Evolutionary conservation across 2,888 invertebrate species (phyloP).

Genomic region (Stictocephala bisonia): DNA sequence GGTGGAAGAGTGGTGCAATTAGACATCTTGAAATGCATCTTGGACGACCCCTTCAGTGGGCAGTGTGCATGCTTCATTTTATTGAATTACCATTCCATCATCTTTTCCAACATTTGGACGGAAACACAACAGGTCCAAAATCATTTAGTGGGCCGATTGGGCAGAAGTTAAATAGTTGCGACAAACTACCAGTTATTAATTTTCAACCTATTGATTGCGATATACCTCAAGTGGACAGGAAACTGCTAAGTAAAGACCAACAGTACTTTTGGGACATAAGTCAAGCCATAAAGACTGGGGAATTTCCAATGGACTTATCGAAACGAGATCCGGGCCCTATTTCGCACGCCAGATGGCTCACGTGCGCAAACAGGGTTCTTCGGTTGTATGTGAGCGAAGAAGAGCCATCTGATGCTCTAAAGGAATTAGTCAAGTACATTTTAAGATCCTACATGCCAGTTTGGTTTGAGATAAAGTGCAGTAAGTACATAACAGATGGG

Average conservation of each 20-base stretch:
- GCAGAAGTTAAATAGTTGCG: conserved; percentile 41
- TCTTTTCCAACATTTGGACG: conserved; percentile 48
- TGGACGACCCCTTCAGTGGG: conserved; percentile 34
- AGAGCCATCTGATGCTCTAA: conserved; percentile 27
- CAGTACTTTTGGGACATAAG: conserved; percentile 48
- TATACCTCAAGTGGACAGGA: conserved; percentile 33
- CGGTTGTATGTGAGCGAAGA: conserved; percentile 12
- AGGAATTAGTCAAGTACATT: conserved; percentile 21
- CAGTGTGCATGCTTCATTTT: conserved; percentile 30
- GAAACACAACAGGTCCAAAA: conserved; percentile 49
- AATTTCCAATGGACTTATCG: conserved; percentile 41
- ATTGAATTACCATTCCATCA: conserved; percentile 40
- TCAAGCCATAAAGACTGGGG: conserved; percentile 41
- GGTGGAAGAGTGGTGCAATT: conserved; percentile 37
- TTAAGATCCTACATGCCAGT: conserved; percentile 22
- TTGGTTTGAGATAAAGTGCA: conserved; percentile 42
- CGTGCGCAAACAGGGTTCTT: conserved; percentile 32
- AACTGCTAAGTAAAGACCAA: conserved; percentile 49
- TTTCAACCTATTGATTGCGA: conserved; percentile 44
- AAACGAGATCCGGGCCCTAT: conserved; percentile 28
- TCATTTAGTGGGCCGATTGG: conserved; percentile 49
- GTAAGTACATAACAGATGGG: conserved; percentile 27
- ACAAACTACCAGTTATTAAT: conserved; percentile 47
- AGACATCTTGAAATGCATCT: conserved; percentile 34
- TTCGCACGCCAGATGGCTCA: conserved; percentile 38